phyloP scores from a whole-genome alignment of 2,113 vertebrate genomes.

The Jaculus jaculus region DNA sequence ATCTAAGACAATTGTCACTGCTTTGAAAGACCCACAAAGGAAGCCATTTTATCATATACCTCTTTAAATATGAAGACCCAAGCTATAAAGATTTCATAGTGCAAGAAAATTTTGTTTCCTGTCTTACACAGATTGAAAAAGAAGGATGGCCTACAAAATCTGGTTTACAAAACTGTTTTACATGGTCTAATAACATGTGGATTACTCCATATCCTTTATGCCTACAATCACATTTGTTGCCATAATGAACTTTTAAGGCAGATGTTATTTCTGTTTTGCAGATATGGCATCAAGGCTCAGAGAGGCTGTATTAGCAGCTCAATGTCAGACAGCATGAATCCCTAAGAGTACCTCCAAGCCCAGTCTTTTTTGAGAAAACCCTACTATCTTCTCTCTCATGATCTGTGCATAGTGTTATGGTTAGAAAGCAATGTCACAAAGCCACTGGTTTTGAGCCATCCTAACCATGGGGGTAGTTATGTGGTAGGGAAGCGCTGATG shows the following conservation, averaged over 20 bases:
- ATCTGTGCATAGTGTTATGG: slow-evolving; percentile 3
- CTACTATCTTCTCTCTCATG: background rate
- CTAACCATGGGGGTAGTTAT: background rate
- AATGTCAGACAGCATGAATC: background rate
- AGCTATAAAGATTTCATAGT: background rate
- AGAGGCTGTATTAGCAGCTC: background rate
- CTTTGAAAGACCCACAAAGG: background rate
- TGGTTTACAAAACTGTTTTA: background rate
- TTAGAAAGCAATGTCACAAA: slow-evolving; percentile 13
- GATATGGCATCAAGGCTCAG: background rate
- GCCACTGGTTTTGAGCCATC: slow-evolving; percentile 4
- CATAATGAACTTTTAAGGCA: background rate
- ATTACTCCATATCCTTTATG: background rate
- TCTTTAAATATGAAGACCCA: background rate
- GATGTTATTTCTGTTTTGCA: background rate
- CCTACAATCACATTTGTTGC: background rate
- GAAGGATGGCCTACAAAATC: background rate
- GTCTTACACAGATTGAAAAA: background rate
- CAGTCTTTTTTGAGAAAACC: background rate
- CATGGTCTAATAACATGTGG: background rate
- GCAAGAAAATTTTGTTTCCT: background rate
- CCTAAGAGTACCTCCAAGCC: background rate
- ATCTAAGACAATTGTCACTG: background rate
- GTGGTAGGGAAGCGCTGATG: background rate
- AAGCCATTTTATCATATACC: background rate